phyloP scores from a whole-genome alignment of 2,888 invertebrate genomes.

The Graphium colonna region DNA sequence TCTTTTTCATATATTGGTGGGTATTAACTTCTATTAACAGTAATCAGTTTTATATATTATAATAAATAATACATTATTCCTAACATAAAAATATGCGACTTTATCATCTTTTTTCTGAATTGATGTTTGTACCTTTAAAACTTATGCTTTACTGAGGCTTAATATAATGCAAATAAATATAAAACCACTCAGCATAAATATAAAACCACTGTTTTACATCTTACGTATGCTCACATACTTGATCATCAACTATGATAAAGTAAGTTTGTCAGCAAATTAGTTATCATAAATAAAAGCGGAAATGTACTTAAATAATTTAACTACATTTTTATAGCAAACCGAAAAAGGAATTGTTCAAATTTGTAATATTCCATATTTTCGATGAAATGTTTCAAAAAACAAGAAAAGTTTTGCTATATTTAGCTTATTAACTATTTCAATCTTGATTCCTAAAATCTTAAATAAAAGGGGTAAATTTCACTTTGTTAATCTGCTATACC shows the following conservation, averaged over 20 bases:
- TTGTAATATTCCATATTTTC: neutral
- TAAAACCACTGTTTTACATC: slow-evolving; percentile 7
- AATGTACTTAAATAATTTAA: neutral
- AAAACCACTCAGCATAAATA: neutral
- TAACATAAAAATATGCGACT: too few species aligned
- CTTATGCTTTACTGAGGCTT: neutral
- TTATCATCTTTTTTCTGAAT: too few species aligned
- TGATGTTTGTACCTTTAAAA: too few species aligned
- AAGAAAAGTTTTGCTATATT: neutral
- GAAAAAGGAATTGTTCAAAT: neutral
- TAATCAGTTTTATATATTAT: too few species aligned
- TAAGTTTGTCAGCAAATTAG: slow-evolving; percentile 5
- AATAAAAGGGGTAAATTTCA: slow-evolving; percentile 12
- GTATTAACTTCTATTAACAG: too few species aligned
- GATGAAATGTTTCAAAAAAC: neutral
- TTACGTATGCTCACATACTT: slow-evolving; percentile 14
- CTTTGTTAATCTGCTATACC: slow-evolving; percentile 9
- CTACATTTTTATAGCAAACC: neutral
- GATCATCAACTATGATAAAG: slow-evolving; percentile 17
- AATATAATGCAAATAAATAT: neutral
- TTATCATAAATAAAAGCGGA: neutral
- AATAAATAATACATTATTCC: too few species aligned
- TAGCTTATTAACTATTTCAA: slow-evolving; percentile 4
- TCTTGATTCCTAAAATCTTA: neutral
- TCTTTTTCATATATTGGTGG: neutral